phyloP scores from a whole-genome alignment of 53 echinoderm and acorn worm genomes.

The Echinarachnius parma region DNA sequence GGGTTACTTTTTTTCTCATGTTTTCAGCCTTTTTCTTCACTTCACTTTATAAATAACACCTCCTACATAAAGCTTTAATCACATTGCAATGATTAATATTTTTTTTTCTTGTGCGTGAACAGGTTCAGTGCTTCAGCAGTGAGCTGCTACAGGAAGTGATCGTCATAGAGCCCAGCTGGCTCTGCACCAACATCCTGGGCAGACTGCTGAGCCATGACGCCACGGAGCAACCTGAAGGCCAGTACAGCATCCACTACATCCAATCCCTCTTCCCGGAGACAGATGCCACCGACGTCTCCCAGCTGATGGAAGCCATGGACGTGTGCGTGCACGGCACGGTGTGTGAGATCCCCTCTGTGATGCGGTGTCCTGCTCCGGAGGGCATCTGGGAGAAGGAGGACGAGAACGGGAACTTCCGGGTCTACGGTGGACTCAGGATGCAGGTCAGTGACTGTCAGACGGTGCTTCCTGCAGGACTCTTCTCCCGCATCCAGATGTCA shows the following conservation, averaged over 20 bases:
- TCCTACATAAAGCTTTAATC: too few species aligned
- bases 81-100: too few species aligned
- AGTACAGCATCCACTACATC: slow-evolving; percentile 95
- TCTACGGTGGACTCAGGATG: slow-evolving; percentile 86
- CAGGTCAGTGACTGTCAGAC: slow-evolving; percentile 71
- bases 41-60: too few species aligned
- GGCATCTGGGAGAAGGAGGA: slow-evolving; percentile 87
- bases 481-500: slow-evolving; percentile 85
- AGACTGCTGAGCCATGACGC: slow-evolving; percentile 74
- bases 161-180: slow-evolving; percentile 88
- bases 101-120: not conserved
- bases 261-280: slow-evolving; percentile 84
- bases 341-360: slow-evolving; percentile 89
- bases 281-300: slow-evolving; percentile 75
- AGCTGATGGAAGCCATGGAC: slow-evolving; percentile 92
- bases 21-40: too few species aligned
- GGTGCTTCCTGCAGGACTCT: slow-evolving; percentile 72
- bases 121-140: slow-evolving; percentile 96
- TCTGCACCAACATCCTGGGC: slow-evolving; percentile 70
- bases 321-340: slow-evolving; percentile 84
- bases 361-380: slow-evolving; percentile 61
- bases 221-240: slow-evolving; percentile 82
- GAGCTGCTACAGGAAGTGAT: slow-evolving; percentile 93
- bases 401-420: slow-evolving; percentile 70
- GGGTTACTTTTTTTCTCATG: too few species aligned